A percentile compares a stretch with the other conserved stretches of the same genome.
These are phyloP conservation scores for cattle (Bos taurus) DNA, from an alignment of 2,113 vertebrate genomes.

Conservation along the genomic window DNA sequence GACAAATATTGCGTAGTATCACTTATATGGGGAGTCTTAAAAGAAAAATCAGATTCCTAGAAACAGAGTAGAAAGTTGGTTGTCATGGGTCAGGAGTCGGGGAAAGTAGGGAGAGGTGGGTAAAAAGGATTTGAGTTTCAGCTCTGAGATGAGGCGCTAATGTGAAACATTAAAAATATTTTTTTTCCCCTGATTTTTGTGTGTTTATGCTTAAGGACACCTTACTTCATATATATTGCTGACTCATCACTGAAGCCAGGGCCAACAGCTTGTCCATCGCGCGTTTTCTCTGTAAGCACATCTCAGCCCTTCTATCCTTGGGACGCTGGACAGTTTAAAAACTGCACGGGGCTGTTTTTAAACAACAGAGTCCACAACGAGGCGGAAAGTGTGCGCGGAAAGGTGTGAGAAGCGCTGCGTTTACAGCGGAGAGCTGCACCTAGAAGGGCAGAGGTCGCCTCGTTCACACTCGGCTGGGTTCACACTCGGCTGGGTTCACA, in stretches of 20 bases:
- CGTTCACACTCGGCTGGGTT: background rate
- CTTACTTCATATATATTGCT: background rate
- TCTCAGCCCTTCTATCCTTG: background rate
- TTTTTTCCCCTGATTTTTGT: background rate
- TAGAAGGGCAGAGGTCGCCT: background rate
- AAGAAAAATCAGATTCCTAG: background rate
- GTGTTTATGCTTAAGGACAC: background rate
- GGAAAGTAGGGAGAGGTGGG: background rate
- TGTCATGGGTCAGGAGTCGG: background rate
- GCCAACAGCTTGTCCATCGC: background rate
- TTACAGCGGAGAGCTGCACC: too few relatives aligned
- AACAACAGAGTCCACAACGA: background rate
- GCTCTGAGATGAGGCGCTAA: background rate
- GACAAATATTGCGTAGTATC: background rate
- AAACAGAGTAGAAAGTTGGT: background rate
- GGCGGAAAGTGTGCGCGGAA: background rate
- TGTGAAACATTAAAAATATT: background rate
- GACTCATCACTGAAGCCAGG: rapidly evolving
- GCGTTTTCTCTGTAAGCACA: background rate
- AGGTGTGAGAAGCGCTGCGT: background rate
- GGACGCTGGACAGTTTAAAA: background rate
- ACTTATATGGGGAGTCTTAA: background rate
- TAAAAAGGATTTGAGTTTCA: background rate
- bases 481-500: background rate
- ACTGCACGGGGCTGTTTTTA: background rate